Evolutionary conservation across 2,888 invertebrate species (phyloP), one percentile per base, ranked within the genome.

Genomic region (Callyntrura guangdongensis): DNA sequence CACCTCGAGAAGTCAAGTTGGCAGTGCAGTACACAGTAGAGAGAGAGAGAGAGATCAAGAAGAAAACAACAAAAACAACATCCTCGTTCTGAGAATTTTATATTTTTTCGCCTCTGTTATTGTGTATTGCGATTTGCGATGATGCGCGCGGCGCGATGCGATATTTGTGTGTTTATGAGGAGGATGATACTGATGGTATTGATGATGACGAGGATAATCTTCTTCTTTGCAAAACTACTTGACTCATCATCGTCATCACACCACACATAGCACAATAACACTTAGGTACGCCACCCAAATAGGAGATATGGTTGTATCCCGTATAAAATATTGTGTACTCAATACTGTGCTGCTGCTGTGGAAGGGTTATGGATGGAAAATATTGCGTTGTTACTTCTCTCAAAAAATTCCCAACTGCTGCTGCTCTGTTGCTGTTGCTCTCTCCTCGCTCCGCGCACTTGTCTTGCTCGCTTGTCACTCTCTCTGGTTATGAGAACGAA

Each of bases 31-130:
- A 53, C 2, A 53, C 5, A 2, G 2, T 2, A 53, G 53, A 53
- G 11, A 9, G 11, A 53, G 11, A 25, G 1, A 36, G 36, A 14
- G 27, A 67, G 67, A 67, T 67, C 67, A 67, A 67, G 27, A 61
- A 61, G 61, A 61, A 61, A 61, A 61, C 61, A 61, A 61, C 61
- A 61, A 67, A 67, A 67, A 67, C 36, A 67, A 67, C 64, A 64
- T 64, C 67, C 67, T 67, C 36, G 36, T 67, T 67, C 67, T 11
- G 27, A 17, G 67, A 67, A 67, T 61, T 61, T 36, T 36, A 36
- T 36, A 36, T 36, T 36, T 36, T 36, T 36, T 36, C 36, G 36
- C 36, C 36, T 36, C 36, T 36, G 36, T 36, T 14, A 9, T 53
- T 53, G 11, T 53, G 53, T n/a, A 53, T n/a, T 14, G 53, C n/a